Base-by-base conservation (phyloP, 2,113 vertebrate genomes). In the Anhinga rufa region DNA sequence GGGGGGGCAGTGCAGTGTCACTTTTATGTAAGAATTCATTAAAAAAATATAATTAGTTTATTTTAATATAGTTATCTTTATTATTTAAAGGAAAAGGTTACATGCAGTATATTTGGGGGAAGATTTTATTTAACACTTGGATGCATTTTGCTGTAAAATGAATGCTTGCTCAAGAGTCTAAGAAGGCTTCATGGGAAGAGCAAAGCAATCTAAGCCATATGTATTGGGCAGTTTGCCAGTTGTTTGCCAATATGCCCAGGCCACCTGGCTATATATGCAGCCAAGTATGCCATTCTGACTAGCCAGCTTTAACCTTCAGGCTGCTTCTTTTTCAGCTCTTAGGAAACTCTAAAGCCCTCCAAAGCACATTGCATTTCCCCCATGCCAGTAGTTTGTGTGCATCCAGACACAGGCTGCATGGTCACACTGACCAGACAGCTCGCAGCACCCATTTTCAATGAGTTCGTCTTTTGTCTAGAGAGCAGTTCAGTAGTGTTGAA, bases 211-310 rank as follows among this genome's bases (percentile, higher is more conserved):
- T 97, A 96, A 98, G 98, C 99, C 99, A 99, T 99, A 99, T 99
- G 99, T 98, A 98, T 98, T 98, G 98, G 99, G 99, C 98, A 98
- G 95, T 72, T 97, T 98, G 99, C 99, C 99, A 99, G 98, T 98
- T 98, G 98, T 98, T 98, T 98, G 98, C 99, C 99, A 99, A 98
- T 99, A 98, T 98, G 98, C 98, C 98, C 98, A 98, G 98, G 98
- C 99, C 99, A 99, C 99, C 99, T 99, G 99, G 99, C 98, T 98
- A 86, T 92, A 96, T 97, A 96, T 91, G 98, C 98, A 98, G 99
- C 99, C 98, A 99, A 99, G 98, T 98, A 98, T 98, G 98, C 98
- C 98, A 98, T 98, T 97, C 98, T 96, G 98, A 98, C 97, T 98
- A 98, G 98, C 98, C 97, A 96, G 98, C 98, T 98, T 98, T 98